These are phyloP conservation scores for Lycaon pictus DNA, from an alignment of 2,113 vertebrate species.

Conservation along the genomic window DNA sequence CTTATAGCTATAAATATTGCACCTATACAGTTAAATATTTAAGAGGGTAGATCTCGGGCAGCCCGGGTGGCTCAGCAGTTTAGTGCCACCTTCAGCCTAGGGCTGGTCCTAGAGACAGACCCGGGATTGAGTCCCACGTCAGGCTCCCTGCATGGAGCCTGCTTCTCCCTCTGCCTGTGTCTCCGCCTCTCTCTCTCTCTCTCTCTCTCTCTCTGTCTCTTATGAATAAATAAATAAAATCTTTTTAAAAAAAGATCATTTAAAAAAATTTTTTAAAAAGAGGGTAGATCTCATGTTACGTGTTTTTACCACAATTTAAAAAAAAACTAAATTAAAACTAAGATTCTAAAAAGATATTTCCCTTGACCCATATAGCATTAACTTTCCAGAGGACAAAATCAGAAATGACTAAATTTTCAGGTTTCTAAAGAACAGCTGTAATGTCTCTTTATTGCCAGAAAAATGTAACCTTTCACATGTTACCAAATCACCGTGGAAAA, in stretches of 20 bases:
- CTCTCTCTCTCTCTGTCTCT: too few relatives aligned
- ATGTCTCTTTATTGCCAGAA: slow-evolving; percentile 40
- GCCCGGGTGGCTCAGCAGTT: too few relatives aligned
- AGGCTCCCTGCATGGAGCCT: too few relatives aligned
- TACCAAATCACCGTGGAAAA: slow-evolving; percentile 38
- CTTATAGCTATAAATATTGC: not conserved
- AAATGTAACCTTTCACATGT: slow-evolving; percentile 25
- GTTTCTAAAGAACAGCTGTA: slow-evolving; percentile 51
- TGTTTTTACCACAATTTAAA: not conserved
- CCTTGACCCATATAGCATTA: not conserved
- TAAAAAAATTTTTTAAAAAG: not conserved
- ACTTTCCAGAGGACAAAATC: not conserved
- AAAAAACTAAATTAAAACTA: not conserved
- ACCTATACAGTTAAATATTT: not conserved
- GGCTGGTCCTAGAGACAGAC: too few relatives aligned
- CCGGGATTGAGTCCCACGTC: too few relatives aligned
- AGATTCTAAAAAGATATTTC: slow-evolving; percentile 9
- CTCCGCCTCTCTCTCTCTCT: too few relatives aligned
- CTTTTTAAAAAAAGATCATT: too few relatives aligned
- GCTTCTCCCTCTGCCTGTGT: too few relatives aligned
- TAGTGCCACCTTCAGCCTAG: too few relatives aligned
- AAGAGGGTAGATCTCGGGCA: not conserved
- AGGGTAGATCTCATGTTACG: not conserved
- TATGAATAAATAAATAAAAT: too few relatives aligned
- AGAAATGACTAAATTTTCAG: slow-evolving; percentile 50